phyloP scores from a whole-genome alignment of 2,888 invertebrate species.

The Galeruca laticollis region DNA sequence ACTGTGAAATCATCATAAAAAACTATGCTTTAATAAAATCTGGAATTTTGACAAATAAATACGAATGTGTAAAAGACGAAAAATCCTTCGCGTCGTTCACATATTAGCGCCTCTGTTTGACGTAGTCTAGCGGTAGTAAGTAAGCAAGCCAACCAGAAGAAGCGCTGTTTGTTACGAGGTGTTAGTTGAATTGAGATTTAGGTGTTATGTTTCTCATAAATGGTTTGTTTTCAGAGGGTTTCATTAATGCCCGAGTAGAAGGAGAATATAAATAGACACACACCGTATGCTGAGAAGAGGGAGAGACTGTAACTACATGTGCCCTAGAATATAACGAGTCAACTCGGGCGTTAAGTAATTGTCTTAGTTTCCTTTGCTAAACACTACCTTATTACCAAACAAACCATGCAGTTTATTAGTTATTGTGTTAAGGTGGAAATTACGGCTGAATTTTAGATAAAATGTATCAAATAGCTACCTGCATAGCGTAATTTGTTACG shows the following conservation, averaged over 20 bases:
- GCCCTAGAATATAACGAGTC: slow-evolving; percentile 20
- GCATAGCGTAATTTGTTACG: too few relatives aligned
- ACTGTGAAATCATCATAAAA: too few relatives aligned
- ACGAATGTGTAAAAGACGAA: too few relatives aligned
- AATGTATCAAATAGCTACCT: slow-evolving; percentile 43
- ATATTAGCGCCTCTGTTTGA: slow-evolving; percentile 2
- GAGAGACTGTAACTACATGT: slow-evolving; percentile 4
- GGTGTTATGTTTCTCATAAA: slow-evolving; percentile 46
- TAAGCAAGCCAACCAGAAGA: slow-evolving; percentile 54
- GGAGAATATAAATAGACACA: slow-evolving; percentile 5
- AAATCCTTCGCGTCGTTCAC: not conserved
- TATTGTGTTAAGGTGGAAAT: slow-evolving; percentile 12
- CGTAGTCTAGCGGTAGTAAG: not conserved
- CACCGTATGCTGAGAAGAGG: not conserved
- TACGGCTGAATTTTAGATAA: slow-evolving; percentile 16
- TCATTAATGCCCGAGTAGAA: slow-evolving; percentile 31
- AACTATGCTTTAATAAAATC: too few relatives aligned
- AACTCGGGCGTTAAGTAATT: slow-evolving; percentile 20
- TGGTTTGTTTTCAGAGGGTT: slow-evolving; percentile 36
- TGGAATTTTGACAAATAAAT: too few relatives aligned
- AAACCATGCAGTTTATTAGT: slow-evolving; percentile 1
- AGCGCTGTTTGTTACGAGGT: slow-evolving; percentile 53
- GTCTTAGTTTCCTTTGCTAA: slow-evolving; percentile 15
- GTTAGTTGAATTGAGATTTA: slow-evolving; percentile 49
- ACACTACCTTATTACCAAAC: slow-evolving; percentile 9